Percentiles rank a stretch among this genome's conserved stretches.
phyloP scores from a whole-genome alignment of 37 sponge, comb jelly and placozoan species.

The Amphimedon queenslandica region DNA sequence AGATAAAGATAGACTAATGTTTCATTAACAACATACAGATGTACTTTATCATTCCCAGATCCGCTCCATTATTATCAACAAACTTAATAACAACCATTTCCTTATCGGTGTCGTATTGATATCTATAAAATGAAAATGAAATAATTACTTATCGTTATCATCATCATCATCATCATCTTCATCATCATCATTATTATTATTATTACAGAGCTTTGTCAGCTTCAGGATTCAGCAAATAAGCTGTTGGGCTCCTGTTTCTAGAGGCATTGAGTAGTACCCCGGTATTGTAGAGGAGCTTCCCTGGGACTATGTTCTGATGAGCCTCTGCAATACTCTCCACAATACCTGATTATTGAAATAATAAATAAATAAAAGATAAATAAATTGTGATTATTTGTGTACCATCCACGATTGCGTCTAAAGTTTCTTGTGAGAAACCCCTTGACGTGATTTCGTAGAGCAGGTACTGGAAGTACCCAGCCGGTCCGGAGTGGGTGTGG shows the following conservation, averaged over 20 bases:
- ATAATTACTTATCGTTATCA: no score
- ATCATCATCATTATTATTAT: no score
- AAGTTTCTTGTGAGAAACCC: slow-evolving; percentile 77
- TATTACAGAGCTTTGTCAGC: no score
- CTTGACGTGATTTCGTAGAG: slow-evolving; percentile 82
- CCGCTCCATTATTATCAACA: slow-evolving; percentile 47
- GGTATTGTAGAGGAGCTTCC: slow-evolving; percentile 32
- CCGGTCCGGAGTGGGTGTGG: slow-evolving; percentile 95
- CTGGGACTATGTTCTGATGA: slow-evolving; percentile 63
- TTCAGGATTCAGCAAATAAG: slow-evolving; percentile 76
- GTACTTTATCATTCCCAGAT: slow-evolving; percentile 81
- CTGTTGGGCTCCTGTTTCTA: slow-evolving; percentile 87
- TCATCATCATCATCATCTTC: no score
- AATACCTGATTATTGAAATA: no score
- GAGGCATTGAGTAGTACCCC: slow-evolving; percentile 68
- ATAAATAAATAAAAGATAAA: no score
- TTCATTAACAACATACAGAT: no score
- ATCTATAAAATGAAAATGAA: slow-evolving; percentile 3
- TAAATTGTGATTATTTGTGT: no score
- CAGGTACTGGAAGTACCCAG: slow-evolving; percentile 89
- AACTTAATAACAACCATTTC: slow-evolving; percentile 83
- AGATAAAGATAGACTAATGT: no score
- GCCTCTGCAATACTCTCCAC: slow-evolving; percentile 75
- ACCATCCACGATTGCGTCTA: slow-evolving; percentile 70
- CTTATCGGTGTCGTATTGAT: slow-evolving; percentile 68